Base-by-base conservation (phyloP, 2,888 invertebrate species). In the Mesorhabditis belari region DNA sequence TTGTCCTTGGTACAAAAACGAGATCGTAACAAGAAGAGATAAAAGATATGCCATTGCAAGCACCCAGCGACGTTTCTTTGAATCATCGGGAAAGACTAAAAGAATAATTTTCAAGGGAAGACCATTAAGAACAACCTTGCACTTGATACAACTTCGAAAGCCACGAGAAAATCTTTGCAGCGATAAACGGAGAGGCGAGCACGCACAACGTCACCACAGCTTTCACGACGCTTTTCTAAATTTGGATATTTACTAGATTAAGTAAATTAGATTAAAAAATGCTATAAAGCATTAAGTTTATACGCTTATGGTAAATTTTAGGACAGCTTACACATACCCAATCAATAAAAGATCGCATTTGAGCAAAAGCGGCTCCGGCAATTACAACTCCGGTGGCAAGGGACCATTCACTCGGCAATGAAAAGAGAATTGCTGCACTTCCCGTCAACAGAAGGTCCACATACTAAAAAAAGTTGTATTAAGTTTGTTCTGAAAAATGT, bases 1-100 rank as follows among this genome's bases (percentile, higher is more conserved):
- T 6, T 67, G 66, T 6, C 69, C 69, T 28, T 77, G 73, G 61
- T 75, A 76, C 12, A 76, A 59, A 57, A 77, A 73, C 17, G 76
- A 71, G 26, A 76, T 66, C 27, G 70, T 67, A 67, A 69, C 67
- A 2, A 76, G 62, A 19, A 77, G 62, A 23, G 65, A 58, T 17
- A 54, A 53, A 9, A 77, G 35, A 55, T 77, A 76, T 19, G 71
- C 60, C 25, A 61, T 58, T n/a, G 75, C 65, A 51, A 77, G 54
- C 9, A 67, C 52, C 69, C 71, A 76, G 24, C 64, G 57, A 17
- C 62, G 58, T 54, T 61, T 64, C 28, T 53, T 67, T 5, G 67
- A 60, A 12, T 56, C 65, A 2, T 56, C 57, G 21, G 63, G 58
- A 44, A 70, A 70, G 50, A 67, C 70, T 74, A 52, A 61, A 70